Percentiles rank a stretch among this genome's conserved stretches.
Evolutionary conservation across 1,140 invertebrate genomes (phyloP).

Genomic region (Drosophila simulans): DNA sequence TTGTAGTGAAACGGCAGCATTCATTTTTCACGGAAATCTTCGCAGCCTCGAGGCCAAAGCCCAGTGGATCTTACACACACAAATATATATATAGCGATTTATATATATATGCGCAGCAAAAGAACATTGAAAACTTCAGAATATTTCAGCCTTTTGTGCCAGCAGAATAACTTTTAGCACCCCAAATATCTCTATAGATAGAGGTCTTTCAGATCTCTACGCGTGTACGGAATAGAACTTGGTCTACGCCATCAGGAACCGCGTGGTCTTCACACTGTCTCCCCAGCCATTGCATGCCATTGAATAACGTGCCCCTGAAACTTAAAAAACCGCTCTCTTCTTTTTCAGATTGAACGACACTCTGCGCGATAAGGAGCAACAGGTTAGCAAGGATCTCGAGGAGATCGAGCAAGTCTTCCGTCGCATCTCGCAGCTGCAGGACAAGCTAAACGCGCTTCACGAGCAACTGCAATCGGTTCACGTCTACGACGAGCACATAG

Average conservation of each 20-base stretch:
- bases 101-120: conserved; percentile 35
- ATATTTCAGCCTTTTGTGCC: conserved; percentile 45
- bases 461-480: conserved; percentile 88
- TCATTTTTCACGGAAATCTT: conserved; percentile 81
- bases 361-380: conserved; percentile 86
- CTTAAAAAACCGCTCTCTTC: conserved; percentile 3
- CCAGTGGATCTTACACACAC: conserved; percentile 51
- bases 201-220: conserved; percentile 29
- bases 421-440: conserved; percentile 88
- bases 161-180: conserved; percentile 53
- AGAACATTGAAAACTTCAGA: conserved; percentile 66
- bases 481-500: conserved; percentile 90
- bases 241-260: conserved; percentile 61
- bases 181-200: conserved; percentile 42
- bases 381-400: conserved; percentile 87
- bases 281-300: conserved; percentile 40
- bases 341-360: conserved; percentile 85
- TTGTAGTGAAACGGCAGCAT: conserved; percentile 82
- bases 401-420: conserved; percentile 87
- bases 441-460: conserved; percentile 87
- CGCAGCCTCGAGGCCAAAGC: conserved; percentile 71
- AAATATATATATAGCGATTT: conserved; percentile 11
- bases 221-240: conserved; percentile 12
- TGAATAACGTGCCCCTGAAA: conserved; percentile 82
- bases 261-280: conserved; percentile 72